phyloP scores from a whole-genome alignment of 2,888 invertebrate genomes.

The Agrenia bidenticulata region DNA sequence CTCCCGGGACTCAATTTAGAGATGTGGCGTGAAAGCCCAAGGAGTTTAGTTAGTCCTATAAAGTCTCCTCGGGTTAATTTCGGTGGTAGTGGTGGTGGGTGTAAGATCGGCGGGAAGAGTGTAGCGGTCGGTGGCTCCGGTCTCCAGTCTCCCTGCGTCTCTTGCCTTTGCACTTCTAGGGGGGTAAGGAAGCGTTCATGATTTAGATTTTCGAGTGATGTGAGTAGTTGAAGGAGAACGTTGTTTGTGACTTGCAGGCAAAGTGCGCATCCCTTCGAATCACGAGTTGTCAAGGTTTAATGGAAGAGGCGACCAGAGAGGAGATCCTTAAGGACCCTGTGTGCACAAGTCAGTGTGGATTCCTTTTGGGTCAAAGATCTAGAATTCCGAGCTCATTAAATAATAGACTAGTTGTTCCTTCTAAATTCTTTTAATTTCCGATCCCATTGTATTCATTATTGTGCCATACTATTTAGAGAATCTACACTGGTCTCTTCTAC shows the following conservation, averaged over 20 bases:
- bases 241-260: slow-evolving; percentile 67
- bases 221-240: no score
- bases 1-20: slow-evolving; percentile 77
- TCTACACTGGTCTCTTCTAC: no score
- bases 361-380: slow-evolving; percentile 59
- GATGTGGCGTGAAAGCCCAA: slow-evolving; percentile 74
- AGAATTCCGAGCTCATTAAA: no score
- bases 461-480: no score
- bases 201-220: slow-evolving; percentile 6
- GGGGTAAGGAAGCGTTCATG: slow-evolving; percentile 66
- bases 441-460: no score
- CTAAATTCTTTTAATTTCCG: no score
- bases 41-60: slow-evolving; percentile 13
- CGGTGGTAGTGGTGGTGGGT: no score
- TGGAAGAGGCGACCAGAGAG: slow-evolving; percentile 79
- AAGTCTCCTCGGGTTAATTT: slow-evolving; percentile 14
- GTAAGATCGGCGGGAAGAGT: slow-evolving; percentile 76
- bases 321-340: slow-evolving; percentile 81
- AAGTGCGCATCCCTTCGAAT: slow-evolving; percentile 85
- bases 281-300: slow-evolving; percentile 79
- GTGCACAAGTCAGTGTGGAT: slow-evolving; percentile 86
- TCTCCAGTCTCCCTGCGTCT: slow-evolving; percentile 87
- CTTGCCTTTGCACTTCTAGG: slow-evolving; percentile 80
- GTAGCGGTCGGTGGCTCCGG: slow-evolving; percentile 79
- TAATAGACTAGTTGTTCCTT: no score